phyloP scores from a whole-genome alignment of 2,797 vertebrate genomes.

The Tenualosa ilisha region DNA sequence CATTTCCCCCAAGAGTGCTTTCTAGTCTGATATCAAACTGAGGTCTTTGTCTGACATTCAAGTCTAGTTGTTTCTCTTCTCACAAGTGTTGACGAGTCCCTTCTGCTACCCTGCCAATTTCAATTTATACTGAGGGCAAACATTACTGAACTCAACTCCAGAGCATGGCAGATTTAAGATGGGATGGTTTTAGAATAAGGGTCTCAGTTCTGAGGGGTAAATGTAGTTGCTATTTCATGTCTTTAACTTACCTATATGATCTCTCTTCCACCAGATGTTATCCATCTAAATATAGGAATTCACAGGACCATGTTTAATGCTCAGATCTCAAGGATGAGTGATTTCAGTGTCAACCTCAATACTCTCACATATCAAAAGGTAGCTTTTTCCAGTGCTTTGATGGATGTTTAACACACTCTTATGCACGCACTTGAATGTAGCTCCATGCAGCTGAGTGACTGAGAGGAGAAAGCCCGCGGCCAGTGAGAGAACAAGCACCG shows the following conservation, averaged over 20 bases:
- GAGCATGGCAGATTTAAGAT: conserved; percentile 32
- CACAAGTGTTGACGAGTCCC: conserved; percentile 32
- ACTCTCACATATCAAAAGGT: background rate
- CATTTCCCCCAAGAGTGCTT: conserved; percentile 50
- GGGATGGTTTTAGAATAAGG: conserved; percentile 11
- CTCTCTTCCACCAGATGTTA: background rate
- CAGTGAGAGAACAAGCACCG: background rate
- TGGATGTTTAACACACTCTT: background rate
- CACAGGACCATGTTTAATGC: background rate
- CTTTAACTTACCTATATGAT: background rate
- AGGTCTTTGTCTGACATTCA: conserved; percentile 30
- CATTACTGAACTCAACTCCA: background rate
- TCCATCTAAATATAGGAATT: background rate
- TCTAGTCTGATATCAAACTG: conserved; percentile 37
- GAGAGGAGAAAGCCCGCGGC: background rate
- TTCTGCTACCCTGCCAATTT: conserved; percentile 40
- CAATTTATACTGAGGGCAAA: conserved; percentile 41
- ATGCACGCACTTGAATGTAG: background rate
- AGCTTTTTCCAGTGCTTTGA: background rate
- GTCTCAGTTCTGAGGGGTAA: background rate
- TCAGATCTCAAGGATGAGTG: background rate
- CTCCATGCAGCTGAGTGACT: background rate
- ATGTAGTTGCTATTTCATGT: background rate
- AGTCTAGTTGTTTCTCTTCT: conserved; percentile 30
- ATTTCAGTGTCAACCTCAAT: conserved; percentile 4